Evolutionary conservation across 2,797 vertebrate genomes (phyloP).

Genomic region (Gallirallus australis): DNA sequence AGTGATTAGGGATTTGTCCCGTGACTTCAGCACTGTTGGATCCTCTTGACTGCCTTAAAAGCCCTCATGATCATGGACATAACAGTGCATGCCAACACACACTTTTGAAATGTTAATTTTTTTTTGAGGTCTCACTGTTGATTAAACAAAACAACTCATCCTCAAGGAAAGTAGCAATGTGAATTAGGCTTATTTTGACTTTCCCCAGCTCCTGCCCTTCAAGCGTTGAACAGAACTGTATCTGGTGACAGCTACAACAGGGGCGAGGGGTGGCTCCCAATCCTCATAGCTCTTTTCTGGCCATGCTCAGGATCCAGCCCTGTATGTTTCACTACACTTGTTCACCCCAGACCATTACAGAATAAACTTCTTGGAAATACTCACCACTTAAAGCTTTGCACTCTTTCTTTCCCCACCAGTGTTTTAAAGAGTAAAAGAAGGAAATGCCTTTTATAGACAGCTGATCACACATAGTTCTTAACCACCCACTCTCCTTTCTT

Average conservation of each 20-base stretch:
- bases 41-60: slow-evolving; percentile 16
- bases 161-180: neutral
- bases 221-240: neutral
- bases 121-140: neutral
- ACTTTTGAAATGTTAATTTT: slow-evolving; percentile 23
- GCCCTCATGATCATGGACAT: neutral
- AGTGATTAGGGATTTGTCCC: slow-evolving; percentile 60
- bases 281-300: neutral
- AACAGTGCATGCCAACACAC: neutral
- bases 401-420: neutral
- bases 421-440: neutral
- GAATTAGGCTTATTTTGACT: neutral
- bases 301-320: neutral
- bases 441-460: neutral
- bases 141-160: neutral
- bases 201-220: neutral
- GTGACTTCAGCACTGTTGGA: slow-evolving; percentile 30
- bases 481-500: neutral
- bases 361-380: neutral
- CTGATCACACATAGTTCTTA: neutral
- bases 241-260: fast-evolving
- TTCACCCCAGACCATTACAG: neutral
- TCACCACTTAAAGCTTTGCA: neutral
- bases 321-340: fast-evolving
- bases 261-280: fast-evolving